These are phyloP conservation scores for Lasioglossum zephyrum DNA, from an alignment of 2,888 invertebrate genomes.

Conservation along the genomic window DNA sequence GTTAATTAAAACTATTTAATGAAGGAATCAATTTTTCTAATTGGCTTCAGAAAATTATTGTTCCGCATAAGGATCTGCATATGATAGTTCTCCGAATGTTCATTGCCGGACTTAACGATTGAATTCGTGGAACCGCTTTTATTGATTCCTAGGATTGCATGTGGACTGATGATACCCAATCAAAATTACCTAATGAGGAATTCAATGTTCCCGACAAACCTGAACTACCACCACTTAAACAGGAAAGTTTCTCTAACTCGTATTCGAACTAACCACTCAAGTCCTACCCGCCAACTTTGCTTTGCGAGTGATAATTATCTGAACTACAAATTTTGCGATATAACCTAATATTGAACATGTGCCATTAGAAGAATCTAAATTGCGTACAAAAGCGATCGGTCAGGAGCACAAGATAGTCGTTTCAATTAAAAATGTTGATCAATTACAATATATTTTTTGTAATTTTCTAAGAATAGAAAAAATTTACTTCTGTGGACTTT, in stretches of 20 bases:
- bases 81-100: not conserved
- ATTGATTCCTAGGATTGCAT: not conserved
- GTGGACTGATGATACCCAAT: not conserved
- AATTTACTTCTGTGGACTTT: not conserved
- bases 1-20: not conserved
- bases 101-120: not conserved
- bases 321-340: not conserved
- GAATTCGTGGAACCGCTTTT: not conserved
- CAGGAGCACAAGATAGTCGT: not conserved
- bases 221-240: not conserved
- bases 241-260: not conserved
- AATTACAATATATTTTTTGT: not conserved
- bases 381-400: no score
- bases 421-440: not conserved
- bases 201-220: not conserved
- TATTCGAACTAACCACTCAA: slow-evolving; percentile 1
- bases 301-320: not conserved
- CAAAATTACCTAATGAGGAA: not conserved
- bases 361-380: not conserved
- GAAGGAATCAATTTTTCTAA: not conserved
- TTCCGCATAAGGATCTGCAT: not conserved
- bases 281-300: not conserved
- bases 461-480: not conserved
- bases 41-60: not conserved
- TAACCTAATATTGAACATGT: not conserved